Evolutionary conservation across 2,113 vertebrate species (phyloP), one percentile per base, ranked within the genome.

Genomic region (Alethe castanea): DNA sequence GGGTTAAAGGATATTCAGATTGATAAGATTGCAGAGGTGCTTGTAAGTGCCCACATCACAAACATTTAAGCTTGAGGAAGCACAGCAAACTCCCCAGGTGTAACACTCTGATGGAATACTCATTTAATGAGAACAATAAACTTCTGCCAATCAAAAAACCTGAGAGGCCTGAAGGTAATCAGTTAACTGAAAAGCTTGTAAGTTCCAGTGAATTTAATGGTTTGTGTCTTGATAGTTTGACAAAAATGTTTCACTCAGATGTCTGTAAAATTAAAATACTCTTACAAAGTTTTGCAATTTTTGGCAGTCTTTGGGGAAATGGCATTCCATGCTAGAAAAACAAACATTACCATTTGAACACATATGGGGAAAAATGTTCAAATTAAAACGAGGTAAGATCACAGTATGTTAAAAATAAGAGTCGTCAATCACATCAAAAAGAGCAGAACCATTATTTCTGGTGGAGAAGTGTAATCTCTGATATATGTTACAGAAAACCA

Each of bases 381-480:
- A 91, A 93, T 93, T 72, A 83, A 83, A 96, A 78, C 10, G 45
- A 94, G 73, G 85, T 81, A 90, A 56, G 52, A 86, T 88, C 93
- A 40, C 94, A 94, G 82, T 78, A 53, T 67, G 90, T 90, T 96
- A 96, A 96, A 96, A 95, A 94, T 70, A 95, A 95, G 90, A 74
- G 22, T 67, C 88, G 88, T 90, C 82, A 52, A 90, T 96, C 88
- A 94, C 62, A 78, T 64, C 76, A 1, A 6, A 60, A 91, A 86
- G 84, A 83, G 25, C 22, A 40, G 47, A 88, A 74, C 44, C 12
- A 35, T 78, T 92, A 40, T 61, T 90, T 86, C 60, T 86, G 59
- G 65, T 57, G 67, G 36, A 60, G 60, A 86, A 88, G 57, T 56
- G 33, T 31, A 52, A 66, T 36, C 47, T 83, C 36, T 67, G 40